Evolutionary conservation across 2,888 invertebrate species (phyloP), one percentile per base, ranked within the genome.

Genomic region (Mythimna vitellina): DNA sequence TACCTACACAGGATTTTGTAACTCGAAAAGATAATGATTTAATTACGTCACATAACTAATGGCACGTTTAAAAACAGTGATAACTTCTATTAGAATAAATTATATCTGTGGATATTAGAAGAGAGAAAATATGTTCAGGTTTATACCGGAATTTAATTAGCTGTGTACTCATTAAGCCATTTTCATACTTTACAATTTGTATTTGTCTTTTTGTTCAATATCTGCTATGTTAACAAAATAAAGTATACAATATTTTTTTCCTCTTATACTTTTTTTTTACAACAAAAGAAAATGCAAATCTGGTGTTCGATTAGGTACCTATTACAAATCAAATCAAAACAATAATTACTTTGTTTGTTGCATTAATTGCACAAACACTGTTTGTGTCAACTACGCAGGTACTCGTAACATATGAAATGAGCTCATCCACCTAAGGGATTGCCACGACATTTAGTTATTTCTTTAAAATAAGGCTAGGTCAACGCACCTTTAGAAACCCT

Each of bases 11-110:
- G 5, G 5, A 57, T 68, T 75, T 38, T 53, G 51, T 57, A 54
- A 57, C 35, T 35, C 22, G 12, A n/a, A 29, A 53, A 57, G 12
- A 57, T 25, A 60, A 25, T 29, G 22, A n/a, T 56, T 60, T 60
- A 49, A 65, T 32, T 38, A 62, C 20, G 20, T 42, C 53, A 57
- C 5, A 17, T 54, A n/a, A 38, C 25, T 32, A n/a, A 49, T 62
- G 17, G 53, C 49, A 66, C 63, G 58, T 63, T 76, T 54, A 63
- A 49, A 46, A 80, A 62, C 53, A 49, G n/a, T n/a, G 25, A 73
- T 62, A 17, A 66, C 60, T 66, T 64, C 12, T 64, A 51, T 38
- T 32, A 20, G 53, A 65, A 65, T 72, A 65, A 61, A 72, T 51
- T 38, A 29, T 51, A 25, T n/a, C 14, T 25, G 51, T 46, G 22